phyloP scores from a whole-genome alignment of 2,888 invertebrate genomes.

The Hypomecis punctinalis region DNA sequence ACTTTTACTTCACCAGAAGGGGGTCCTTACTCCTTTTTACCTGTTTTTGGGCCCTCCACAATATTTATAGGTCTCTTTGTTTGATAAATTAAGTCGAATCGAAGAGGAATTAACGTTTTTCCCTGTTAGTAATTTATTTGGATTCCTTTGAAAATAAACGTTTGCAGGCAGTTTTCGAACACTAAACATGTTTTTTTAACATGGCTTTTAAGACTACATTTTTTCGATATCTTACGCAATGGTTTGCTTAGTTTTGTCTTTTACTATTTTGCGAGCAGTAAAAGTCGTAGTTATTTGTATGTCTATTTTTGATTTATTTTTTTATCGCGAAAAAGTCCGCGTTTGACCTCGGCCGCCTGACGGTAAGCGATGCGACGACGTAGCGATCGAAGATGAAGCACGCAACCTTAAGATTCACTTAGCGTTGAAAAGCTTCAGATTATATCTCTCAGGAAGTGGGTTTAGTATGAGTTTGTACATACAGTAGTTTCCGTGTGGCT shows the following conservation, averaged over 20 bases:
- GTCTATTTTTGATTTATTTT: too few relatives aligned
- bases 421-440: too few relatives aligned
- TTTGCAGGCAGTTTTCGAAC: neutral
- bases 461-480: too few relatives aligned
- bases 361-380: too few relatives aligned
- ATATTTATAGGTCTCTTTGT: slow-evolving; percentile 15
- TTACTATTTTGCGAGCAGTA: too few relatives aligned
- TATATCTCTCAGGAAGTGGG: too few relatives aligned
- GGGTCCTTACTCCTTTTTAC: slow-evolving; percentile 24
- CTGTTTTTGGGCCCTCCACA: slow-evolving; percentile 14
- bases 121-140: slow-evolving; percentile 25
- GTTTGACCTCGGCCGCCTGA: too few relatives aligned
- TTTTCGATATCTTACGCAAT: slow-evolving; percentile 12
- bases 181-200: neutral
- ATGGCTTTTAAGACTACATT: neutral
- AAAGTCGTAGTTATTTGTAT: too few relatives aligned
- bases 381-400: too few relatives aligned
- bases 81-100: slow-evolving; percentile 24
- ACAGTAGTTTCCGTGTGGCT: too few relatives aligned
- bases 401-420: too few relatives aligned
- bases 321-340: too few relatives aligned
- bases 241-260: neutral
- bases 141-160: slow-evolving; percentile 28
- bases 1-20: slow-evolving; percentile 36
- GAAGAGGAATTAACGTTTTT: slow-evolving; percentile 22